Base-by-base conservation (phyloP, 2,113 vertebrate genomes). In the Bubalus kerabau region DNA sequence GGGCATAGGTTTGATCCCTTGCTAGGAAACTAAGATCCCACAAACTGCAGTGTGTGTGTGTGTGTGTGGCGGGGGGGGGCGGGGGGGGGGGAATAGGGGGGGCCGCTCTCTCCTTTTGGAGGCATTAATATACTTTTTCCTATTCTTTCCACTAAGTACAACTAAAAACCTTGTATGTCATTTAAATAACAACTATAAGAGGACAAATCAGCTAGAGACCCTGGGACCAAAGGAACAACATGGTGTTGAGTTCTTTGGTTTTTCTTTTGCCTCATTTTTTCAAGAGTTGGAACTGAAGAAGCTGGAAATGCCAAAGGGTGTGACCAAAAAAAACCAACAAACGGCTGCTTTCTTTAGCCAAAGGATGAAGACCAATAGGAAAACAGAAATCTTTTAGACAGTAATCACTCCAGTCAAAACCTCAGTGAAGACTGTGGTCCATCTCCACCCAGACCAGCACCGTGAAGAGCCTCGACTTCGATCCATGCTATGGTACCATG, bases 41-140 rank as follows among this genome's bases (percentile, higher is more conserved):
- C 78, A 80, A 80, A 30, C 46, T 2, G 0, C 46, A 1, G 7
- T 28, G 43, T 2, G 7, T 5, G 14, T n/a, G 13, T 43, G 43
- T 43, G 43, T n/a, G 0, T 7, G 54, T n/a, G n/a, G n/a, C n/a
- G n/a, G n/a, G 0, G 11, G 26, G 0, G 54, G 13, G 1, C 13
- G 0, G 11, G 26, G 0, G 21, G 21, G 46, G 7, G 46, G 8
- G 46, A 9, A 11, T 9, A 0, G 56, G 4, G 24, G 67, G 2
- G 1, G 23, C n/a, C 12, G 67, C n/a, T 40, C 43, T 62, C 46
- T 46, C 30, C 24, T 83, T 71, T 81, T 59, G 40, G 48, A 14
- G 86, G 87, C 40, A 59, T 1, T 13, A 19, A 84, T 12, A 2
- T 21, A 40, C 54, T 59, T 88, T 90, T 84, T 78, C 57, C n/a